These are phyloP conservation scores for Cardiocondyla obscurior DNA, from an alignment of 1,140 invertebrate genomes.

Conservation along the genomic window DNA sequence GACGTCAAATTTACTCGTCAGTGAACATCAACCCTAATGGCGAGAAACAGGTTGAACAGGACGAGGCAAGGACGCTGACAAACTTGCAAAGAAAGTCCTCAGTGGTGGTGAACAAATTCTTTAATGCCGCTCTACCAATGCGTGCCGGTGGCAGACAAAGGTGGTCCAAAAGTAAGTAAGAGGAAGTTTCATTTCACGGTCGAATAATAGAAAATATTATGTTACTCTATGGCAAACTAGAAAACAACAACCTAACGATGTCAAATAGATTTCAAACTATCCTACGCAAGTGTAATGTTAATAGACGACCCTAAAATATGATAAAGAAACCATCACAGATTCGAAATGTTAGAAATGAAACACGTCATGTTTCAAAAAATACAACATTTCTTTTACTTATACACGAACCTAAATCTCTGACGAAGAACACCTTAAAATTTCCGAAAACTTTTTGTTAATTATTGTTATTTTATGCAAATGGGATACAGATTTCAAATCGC, in stretches of 20 bases:
- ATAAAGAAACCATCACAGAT: too few relatives aligned
- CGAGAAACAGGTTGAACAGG: constrained; percentile 76
- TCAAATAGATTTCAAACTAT: neutral
- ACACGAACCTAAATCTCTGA: neutral
- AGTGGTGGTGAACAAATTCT: constrained; percentile 85
- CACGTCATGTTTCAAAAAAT: neutral
- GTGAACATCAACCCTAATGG: constrained; percentile 79
- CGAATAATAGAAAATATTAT: neutral
- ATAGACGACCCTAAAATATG: neutral
- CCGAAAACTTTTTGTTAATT: neutral
- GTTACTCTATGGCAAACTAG: neutral
- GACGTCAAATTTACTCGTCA: constrained; percentile 81
- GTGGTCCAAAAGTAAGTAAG: constrained; percentile 84
- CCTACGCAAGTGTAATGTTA: neutral
- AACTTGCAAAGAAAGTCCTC: constrained; percentile 79
- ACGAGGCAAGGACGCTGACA: constrained; percentile 69
- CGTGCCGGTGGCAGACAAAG: constrained; percentile 75
- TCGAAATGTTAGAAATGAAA: too few relatives aligned
- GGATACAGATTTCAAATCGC: neutral
- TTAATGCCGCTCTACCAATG: constrained; percentile 82
- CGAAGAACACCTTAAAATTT: neutral
- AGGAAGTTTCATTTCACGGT: constrained; percentile 7
- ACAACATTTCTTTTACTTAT: neutral
- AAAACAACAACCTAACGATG: neutral
- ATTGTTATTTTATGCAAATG: neutral